A percentile compares a stretch with the other conserved stretches of the same genome.
phyloP scores from a whole-genome alignment of 1,140 invertebrate genomes.

The Lepidotrigona ventralis region DNA sequence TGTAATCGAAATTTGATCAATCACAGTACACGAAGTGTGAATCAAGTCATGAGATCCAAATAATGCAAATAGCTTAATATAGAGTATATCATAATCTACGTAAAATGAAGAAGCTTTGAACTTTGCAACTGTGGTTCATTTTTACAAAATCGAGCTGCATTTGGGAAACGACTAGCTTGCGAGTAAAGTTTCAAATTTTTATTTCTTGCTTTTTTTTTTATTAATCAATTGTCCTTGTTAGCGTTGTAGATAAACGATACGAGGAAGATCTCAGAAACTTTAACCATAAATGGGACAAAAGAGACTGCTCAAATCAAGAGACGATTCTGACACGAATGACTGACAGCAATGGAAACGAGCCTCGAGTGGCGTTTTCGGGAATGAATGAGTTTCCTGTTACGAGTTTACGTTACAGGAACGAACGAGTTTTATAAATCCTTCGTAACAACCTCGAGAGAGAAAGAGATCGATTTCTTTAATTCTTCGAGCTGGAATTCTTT shows the following conservation, averaged over 20 bases:
- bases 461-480: neutral
- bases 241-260: neutral
- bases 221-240: neutral
- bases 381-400: conserved; percentile 47
- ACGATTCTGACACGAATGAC: conserved; percentile 22
- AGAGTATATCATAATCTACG: no score
- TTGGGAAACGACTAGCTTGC: no score
- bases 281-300: conserved; percentile 26
- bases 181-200: neutral
- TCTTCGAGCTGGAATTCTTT: no score
- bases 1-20: no score
- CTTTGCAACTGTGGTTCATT: no score
- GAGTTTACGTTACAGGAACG: no score
- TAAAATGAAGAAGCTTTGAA: no score
- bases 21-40: no score
- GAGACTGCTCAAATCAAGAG: neutral
- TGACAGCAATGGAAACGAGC: conserved; percentile 31
- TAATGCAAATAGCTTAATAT: no score
- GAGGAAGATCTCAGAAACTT: neutral
- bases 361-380: conserved; percentile 42
- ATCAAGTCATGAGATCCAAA: no score
- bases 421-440: neutral
- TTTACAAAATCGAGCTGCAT: no score
- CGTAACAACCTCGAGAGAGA: conserved; percentile 23
- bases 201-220: neutral